Conservation (phyloP, 2,888 invertebrate species). For the Aphodius granarius region DNA sequence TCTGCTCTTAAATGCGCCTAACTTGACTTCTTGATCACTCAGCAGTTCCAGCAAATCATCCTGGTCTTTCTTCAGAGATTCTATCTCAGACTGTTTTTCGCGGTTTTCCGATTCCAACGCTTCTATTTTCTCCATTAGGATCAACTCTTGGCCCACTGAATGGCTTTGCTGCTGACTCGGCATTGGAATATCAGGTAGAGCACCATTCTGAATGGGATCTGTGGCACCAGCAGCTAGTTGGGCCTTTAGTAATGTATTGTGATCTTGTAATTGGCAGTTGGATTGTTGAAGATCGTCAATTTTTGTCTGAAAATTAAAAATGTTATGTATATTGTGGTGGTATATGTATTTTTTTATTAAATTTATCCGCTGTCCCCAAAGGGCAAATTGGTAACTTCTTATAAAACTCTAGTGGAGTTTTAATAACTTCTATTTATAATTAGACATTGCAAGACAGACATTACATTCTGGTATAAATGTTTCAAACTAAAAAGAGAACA, state of each 20-base stretch:
- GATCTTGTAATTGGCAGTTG: conserved; percentile 78
- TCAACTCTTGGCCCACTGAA: not conserved
- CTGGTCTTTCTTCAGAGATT: conserved; percentile 80
- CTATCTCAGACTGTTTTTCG: conserved; percentile 59
- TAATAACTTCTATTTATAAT: too few relatives aligned
- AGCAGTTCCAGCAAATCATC: conserved; percentile 89
- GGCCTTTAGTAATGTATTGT: conserved; percentile 83
- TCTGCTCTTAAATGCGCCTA: conserved; percentile 47
- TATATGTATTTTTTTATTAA: not conserved
- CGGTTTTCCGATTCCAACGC: conserved; percentile 48
- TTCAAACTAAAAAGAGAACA: too few relatives aligned
- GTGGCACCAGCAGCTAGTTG: conserved; percentile 55
- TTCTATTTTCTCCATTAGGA: conserved; percentile 33
- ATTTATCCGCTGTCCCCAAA: too few relatives aligned
- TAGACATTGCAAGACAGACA: not conserved
- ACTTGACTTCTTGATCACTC: conserved; percentile 76
- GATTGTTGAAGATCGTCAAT: conserved; percentile 70
- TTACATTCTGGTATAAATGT: too few relatives aligned
- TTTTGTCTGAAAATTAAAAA: conserved; percentile 53
- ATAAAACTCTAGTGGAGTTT: too few relatives aligned
- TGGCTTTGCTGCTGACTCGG: not conserved
- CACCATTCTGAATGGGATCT: conserved; percentile 8
- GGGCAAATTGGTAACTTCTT: too few relatives aligned
- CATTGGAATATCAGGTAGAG: not conserved
- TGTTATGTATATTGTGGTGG: conserved; percentile 20